Conservation (phyloP, 2,888 invertebrate genomes). For the Macaria notata region DNA sequence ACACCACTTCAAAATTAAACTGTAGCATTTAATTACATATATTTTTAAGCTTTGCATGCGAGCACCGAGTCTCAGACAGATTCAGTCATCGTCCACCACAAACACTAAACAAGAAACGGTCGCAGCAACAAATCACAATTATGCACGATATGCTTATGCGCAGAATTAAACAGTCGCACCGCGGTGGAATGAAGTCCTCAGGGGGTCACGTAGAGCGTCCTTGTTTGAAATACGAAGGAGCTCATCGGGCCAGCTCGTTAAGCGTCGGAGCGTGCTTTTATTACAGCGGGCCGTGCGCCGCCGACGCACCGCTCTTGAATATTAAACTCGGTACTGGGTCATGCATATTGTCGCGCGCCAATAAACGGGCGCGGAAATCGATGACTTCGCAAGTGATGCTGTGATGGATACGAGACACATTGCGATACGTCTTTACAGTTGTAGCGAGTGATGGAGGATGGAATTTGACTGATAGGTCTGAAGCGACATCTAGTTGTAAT, state of each 20-base stretch:
- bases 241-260: conserved; percentile 79
- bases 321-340: conserved; percentile 74
- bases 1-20: no score
- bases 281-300: conserved; percentile 73
- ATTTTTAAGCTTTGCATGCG: no score
- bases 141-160: not conserved
- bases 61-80: no score
- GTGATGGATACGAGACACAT: conserved; percentile 6
- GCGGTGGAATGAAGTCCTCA: conserved; percentile 65
- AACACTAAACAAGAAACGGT: no score
- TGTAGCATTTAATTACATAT: no score
- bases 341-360: conserved; percentile 68
- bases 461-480: no score
- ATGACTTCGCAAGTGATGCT: conserved; percentile 50
- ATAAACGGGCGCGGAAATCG: conserved; percentile 50
- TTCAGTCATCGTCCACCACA: no score
- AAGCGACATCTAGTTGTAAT: no score
- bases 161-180: conserved; percentile 41
- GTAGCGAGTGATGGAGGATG: no score
- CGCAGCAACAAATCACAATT: no score
- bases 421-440: no score
- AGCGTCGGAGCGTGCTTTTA: conserved; percentile 80
- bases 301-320: conserved; percentile 71
- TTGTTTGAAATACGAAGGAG: conserved; percentile 80
- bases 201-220: conserved; percentile 74